Evolutionary conservation across 2,113 vertebrate genomes (phyloP), one percentile per base, ranked within the genome.

Genomic region (Gymnarchus niloticus): DNA sequence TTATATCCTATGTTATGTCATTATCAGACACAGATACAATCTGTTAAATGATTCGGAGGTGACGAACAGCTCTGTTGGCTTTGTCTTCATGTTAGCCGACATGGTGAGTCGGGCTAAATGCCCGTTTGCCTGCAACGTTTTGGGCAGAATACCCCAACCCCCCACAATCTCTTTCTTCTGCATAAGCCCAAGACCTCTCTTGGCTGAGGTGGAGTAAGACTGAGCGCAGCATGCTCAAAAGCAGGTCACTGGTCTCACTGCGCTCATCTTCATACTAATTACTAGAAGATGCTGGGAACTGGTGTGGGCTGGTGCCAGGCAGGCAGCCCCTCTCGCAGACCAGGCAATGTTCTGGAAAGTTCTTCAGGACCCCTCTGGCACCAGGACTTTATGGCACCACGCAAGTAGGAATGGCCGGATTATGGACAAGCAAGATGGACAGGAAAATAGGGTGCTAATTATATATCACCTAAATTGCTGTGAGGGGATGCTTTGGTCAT

Each of bases 261-360:
- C 59, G 61, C 81, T 44, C 76, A 51, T 80, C 48, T 49, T 83
- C 7, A 65, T 83, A 25, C 59, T 83, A 83, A 86, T 83, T 86
- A 41, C 44, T 77, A 46, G 41, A 83, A 86, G 85, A 83, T 73
- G 57, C 81, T 56, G 85, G 80, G 80, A 76, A 54, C 54, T 80
- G 28, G 80, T 41, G 33, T 37, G 33, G 49, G 73, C 33, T 56
- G 25, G 25, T 73, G 57, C n/a, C n/a, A n/a, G n/a, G n/a, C n/a
- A n/a, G 37, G 52, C 25, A 28, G 81, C 49, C 23, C 46, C 37
- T 3, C 33, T 41, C 56, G 76, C 46, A 76, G n/a, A 83, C 33
- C 48, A 76, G 48, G 54, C 59, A 25, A n/a, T 80, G 81, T 57
- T 49, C 81, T 83, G 28, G 61, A 78, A 41, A 49, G 65, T 77